Evolutionary conservation across 2,113 vertebrate species (phyloP).

Genomic region (Amphilophus citrinellus): DNA sequence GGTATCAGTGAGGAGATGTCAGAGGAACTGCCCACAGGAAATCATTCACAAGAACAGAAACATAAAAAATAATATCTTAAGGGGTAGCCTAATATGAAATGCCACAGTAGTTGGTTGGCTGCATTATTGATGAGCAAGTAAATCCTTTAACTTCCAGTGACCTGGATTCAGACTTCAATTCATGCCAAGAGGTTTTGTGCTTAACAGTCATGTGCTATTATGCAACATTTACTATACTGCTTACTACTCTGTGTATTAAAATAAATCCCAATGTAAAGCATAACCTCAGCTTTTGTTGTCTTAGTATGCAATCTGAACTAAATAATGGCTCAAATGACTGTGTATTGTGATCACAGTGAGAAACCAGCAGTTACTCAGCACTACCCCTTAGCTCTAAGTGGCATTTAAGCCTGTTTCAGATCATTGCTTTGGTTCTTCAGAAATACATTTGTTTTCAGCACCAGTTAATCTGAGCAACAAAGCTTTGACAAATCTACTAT

Average conservation of each 20-base stretch:
- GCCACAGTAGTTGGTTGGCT: background rate
- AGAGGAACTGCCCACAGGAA: background rate
- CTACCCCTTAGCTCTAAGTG: background rate
- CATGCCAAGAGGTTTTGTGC: background rate
- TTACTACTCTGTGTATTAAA: background rate
- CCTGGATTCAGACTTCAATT: background rate
- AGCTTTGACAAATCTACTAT: background rate
- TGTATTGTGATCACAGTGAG: slow-evolving; percentile 1
- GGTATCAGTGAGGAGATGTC: background rate
- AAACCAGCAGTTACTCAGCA: background rate
- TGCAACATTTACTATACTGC: background rate
- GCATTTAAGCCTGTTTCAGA: slow-evolving; percentile 2
- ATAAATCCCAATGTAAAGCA: background rate
- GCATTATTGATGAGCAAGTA: background rate
- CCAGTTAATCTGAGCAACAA: background rate
- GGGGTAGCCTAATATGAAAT: slow-evolving; percentile 1
- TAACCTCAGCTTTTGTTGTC: background rate
- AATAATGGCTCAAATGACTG: background rate
- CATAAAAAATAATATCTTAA: background rate
- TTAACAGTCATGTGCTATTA: background rate
- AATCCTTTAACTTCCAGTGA: background rate
- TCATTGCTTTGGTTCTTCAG: slow-evolving; percentile 3
- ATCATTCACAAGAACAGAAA: background rate
- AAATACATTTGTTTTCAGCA: background rate
- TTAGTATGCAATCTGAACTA: background rate